Conservation (phyloP, 2,888 invertebrate species). For the Papilio demoleus region DNA sequence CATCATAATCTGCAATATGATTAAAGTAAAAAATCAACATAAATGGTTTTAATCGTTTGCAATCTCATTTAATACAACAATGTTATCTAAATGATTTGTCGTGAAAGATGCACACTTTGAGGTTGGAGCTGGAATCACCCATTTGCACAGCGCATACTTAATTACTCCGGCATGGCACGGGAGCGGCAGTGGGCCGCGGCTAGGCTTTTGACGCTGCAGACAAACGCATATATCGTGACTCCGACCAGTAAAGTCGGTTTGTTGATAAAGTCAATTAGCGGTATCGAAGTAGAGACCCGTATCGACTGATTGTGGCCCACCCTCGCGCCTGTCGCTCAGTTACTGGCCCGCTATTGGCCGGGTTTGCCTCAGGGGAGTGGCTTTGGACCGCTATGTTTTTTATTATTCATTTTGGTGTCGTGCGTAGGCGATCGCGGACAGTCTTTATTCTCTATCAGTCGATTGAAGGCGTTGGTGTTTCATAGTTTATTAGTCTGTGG, state of each 20-base stretch:
- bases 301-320: conserved; percentile 79
- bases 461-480: conserved; percentile 80
- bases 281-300: conserved; percentile 80
- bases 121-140: conserved; percentile 66
- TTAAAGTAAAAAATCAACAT: neutral
- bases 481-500: conserved; percentile 79
- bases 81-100: conserved; percentile 41
- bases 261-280: conserved; percentile 84
- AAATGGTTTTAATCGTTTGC: conserved; percentile 21
- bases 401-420: conserved; percentile 69
- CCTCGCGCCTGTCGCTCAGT: conserved; percentile 66
- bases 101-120: conserved; percentile 40
- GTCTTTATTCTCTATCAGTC: conserved; percentile 80
- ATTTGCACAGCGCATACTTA: conserved; percentile 74
- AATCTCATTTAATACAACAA: conserved; percentile 32
- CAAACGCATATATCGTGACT: conserved; percentile 83
- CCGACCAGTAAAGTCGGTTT: conserved; percentile 81
- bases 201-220: conserved; percentile 81
- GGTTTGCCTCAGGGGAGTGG: conserved; percentile 75
- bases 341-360: conserved; percentile 69
- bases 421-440: conserved; percentile 74
- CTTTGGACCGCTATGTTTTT: conserved; percentile 72
- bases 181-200: conserved; percentile 72
- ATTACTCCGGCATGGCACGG: conserved; percentile 56
- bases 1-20: neutral